These are phyloP conservation scores for Chlamydotis undulata DNA, from an alignment of 2,113 vertebrate species.

Conservation along the genomic window DNA sequence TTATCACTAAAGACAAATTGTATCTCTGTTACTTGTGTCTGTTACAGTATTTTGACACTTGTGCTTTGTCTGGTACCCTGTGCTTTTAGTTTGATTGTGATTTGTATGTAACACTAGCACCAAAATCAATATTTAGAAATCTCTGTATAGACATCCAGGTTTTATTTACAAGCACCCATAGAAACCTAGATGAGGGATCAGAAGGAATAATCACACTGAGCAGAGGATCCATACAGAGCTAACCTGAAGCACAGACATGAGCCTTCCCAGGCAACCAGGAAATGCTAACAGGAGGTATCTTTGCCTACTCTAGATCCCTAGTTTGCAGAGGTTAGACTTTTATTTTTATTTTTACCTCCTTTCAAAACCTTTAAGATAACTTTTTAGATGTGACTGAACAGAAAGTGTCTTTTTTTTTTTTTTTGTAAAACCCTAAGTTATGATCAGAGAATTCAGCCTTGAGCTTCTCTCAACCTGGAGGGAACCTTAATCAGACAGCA, in stretches of 20 bases:
- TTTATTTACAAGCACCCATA: background rate
- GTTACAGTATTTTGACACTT: background rate
- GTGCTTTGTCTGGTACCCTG: background rate
- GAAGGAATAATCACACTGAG: background rate
- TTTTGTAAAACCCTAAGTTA: background rate
- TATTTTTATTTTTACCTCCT: background rate
- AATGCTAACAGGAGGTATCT: background rate
- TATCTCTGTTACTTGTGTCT: background rate
- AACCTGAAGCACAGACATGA: background rate
- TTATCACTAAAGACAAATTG: background rate
- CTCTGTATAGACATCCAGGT: background rate
- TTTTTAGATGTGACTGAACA: background rate
- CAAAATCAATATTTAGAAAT: background rate
- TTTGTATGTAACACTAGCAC: background rate
- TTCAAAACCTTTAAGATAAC: background rate
- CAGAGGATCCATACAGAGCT: background rate
- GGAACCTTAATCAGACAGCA: background rate
- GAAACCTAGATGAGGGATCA: background rate
- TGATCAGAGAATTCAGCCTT: background rate
- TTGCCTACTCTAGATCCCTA: background rate
- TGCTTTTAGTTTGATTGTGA: background rate
- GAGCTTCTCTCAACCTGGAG: background rate
- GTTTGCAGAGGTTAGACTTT: background rate
- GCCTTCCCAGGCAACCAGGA: background rate
- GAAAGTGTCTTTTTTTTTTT: background rate